These are phyloP conservation scores for Pelecanoides urinatrix DNA, from an alignment of 2,113 vertebrate species.

Conservation along the genomic window DNA sequence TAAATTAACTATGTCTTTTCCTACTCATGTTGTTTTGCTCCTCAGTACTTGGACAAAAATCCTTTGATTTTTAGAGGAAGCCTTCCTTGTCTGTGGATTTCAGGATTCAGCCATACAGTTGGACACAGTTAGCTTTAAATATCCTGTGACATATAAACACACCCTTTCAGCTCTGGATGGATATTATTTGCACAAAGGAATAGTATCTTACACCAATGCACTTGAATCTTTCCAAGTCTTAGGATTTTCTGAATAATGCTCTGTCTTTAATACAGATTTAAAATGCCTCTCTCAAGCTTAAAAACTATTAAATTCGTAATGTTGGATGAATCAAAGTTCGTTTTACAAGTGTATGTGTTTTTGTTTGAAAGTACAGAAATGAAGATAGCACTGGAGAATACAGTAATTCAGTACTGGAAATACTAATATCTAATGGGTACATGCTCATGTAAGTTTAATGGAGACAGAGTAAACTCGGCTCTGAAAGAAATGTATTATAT, in stretches of 20 bases:
- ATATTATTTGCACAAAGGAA: background rate
- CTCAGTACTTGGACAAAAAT: background rate
- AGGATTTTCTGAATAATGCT: background rate
- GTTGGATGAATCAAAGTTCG: background rate
- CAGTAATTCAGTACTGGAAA: background rate
- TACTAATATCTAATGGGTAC: background rate
- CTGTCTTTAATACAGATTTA: background rate
- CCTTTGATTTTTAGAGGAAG: background rate
- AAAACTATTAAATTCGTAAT: background rate
- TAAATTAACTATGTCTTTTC: background rate
- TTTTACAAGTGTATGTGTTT: background rate
- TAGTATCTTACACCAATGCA: background rate
- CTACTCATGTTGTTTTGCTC: background rate
- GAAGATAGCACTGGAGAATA: background rate
- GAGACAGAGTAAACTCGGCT: background rate
- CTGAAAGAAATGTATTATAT: background rate
- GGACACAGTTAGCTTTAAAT: background rate
- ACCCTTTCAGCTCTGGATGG: background rate
- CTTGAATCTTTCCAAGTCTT: background rate
- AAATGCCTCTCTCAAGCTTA: background rate
- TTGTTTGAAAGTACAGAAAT: background rate
- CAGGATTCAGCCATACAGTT: background rate
- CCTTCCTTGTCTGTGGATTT: background rate
- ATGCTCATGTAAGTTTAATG: background rate
- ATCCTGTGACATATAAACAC: background rate